A percentile compares a stretch with the other conserved stretches of the same genome.
phyloP scores from a whole-genome alignment of 1,140 invertebrate genomes.

The Drosophila lini region DNA sequence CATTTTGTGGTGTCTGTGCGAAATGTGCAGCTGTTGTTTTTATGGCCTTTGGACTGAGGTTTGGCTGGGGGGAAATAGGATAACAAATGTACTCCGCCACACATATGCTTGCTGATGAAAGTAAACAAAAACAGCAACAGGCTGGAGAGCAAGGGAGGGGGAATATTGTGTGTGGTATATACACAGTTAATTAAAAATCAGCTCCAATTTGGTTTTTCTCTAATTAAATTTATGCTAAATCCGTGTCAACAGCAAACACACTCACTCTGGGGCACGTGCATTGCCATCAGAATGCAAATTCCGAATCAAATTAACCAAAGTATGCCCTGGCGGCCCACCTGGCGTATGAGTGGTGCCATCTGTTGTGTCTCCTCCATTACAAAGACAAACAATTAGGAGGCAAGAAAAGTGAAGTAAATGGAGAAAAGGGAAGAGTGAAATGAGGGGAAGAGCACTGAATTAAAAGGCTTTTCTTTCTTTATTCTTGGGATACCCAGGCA shows the following conservation, averaged over 20 bases:
- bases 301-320: slow-evolving; percentile 55
- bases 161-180: background rate
- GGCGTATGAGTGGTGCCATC: slow-evolving; percentile 59
- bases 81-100: slow-evolving; percentile 14
- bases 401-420: background rate
- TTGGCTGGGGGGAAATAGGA: slow-evolving; percentile 13
- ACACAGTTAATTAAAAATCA: slow-evolving; percentile 44
- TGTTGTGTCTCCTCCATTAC: slow-evolving; percentile 20
- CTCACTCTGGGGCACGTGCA: slow-evolving; percentile 6
- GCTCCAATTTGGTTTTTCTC: slow-evolving; percentile 21
- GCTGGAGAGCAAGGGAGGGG: background rate
- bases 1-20: slow-evolving; percentile 56
- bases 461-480: slow-evolving; percentile 1
- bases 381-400: slow-evolving; percentile 34
- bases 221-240: slow-evolving; percentile 54
- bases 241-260: slow-evolving; percentile 24
- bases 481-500: background rate
- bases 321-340: slow-evolving; percentile 48
- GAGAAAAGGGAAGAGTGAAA: background rate
- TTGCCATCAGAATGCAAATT: slow-evolving; percentile 39
- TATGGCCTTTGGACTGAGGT: slow-evolving; percentile 24
- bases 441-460: background rate
- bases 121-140: slow-evolving; percentile 41
- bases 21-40: slow-evolving; percentile 67
- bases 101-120: slow-evolving; percentile 21